Evolutionary conservation across 1,140 invertebrate genomes (phyloP).

Genomic region (Brachionus paranguensis): DNA sequence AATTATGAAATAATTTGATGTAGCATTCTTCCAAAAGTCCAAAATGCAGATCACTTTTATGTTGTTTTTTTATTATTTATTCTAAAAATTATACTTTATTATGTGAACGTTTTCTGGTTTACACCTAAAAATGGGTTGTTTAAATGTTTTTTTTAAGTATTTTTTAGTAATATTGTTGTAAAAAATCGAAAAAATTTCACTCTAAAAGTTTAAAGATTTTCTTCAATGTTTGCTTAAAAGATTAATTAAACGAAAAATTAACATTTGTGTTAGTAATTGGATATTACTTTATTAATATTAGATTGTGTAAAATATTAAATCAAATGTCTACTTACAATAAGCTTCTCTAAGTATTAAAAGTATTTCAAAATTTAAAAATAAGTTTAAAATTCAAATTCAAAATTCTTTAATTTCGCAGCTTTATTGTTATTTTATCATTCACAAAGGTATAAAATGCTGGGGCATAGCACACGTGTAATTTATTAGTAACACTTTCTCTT

Average conservation of each 20-base stretch:
- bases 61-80: no score
- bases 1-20: no score
- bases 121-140: no score
- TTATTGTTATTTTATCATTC: not conserved
- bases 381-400: not conserved
- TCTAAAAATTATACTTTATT: no score
- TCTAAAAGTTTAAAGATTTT: not conserved
- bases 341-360: not conserved
- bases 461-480: not conserved
- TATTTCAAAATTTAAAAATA: not conserved
- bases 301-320: not conserved
- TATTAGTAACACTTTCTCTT: not conserved
- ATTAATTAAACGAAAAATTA: constrained; percentile 1
- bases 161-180: no score
- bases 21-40: no score
- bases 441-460: not conserved
- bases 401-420: not conserved
- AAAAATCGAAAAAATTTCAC: no score
- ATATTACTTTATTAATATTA: not conserved
- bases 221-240: not conserved
- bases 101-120: no score
- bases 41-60: no score
- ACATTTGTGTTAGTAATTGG: constrained; percentile 10
- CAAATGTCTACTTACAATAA: not conserved
- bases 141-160: no score